A percentile compares a stretch with the other conserved stretches of the same genome.
Evolutionary conservation across 2,888 invertebrate species (phyloP).

Genomic region (Cephus rjabovi): DNA sequence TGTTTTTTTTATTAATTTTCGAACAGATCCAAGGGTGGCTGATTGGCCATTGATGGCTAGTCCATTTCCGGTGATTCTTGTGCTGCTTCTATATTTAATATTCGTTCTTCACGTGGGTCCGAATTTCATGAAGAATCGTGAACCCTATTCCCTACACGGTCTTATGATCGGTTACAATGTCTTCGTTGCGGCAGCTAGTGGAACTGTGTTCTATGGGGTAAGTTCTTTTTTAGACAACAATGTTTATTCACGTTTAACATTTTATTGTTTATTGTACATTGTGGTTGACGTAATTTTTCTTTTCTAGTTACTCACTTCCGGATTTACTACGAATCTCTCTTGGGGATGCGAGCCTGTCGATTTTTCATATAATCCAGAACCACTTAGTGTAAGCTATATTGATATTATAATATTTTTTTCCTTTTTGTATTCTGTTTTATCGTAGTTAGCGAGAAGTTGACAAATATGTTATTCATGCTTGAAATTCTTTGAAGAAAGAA

Average conservation of each 20-base stretch:
- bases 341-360: constrained; percentile 79
- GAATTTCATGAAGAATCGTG: constrained; percentile 52
- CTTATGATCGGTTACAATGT: constrained; percentile 58
- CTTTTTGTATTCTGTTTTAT: neutral
- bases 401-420: neutral
- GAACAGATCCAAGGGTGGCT: constrained; percentile 58
- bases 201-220: constrained; percentile 78
- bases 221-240: constrained; percentile 49
- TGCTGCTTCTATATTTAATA: constrained; percentile 48
- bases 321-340: constrained; percentile 73
- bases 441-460: neutral
- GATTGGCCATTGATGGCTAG: constrained; percentile 57
- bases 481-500: neutral
- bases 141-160: constrained; percentile 50
- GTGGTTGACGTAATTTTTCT: neutral
- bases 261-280: neutral
- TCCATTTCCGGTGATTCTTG: constrained; percentile 49
- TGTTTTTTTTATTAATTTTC: neutral
- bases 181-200: constrained; percentile 72
- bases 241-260: neutral
- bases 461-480: neutral
- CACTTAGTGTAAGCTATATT: constrained; percentile 69
- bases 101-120: constrained; percentile 57
- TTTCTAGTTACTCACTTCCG: constrained; percentile 73
- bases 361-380: constrained; percentile 75